These are phyloP conservation scores for Oscheius sp. DNA, from an alignment of 2,888 invertebrate species.

Conservation along the genomic window DNA sequence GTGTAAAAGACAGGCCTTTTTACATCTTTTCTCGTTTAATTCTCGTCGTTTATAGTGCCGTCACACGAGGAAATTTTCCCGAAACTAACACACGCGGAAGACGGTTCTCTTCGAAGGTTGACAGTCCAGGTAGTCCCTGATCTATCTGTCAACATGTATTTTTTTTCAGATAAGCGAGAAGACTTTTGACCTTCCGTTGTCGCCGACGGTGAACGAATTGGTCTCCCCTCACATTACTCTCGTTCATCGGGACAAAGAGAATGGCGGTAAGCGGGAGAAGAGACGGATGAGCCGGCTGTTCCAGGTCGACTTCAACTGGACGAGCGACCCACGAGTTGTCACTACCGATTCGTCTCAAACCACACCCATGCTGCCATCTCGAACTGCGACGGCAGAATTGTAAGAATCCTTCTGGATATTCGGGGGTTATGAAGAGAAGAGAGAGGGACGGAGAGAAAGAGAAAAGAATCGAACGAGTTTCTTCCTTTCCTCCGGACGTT, in stretches of 20 bases:
- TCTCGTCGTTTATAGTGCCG: slow-evolving; percentile 54
- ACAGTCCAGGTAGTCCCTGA: slow-evolving; percentile 36
- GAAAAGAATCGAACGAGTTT: slow-evolving; percentile 7
- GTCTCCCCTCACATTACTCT: slow-evolving; percentile 51
- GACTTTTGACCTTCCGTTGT: slow-evolving; percentile 19
- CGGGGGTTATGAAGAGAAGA: not conserved
- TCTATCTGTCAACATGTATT: not conserved
- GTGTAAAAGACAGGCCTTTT: not conserved
- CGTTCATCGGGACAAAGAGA: slow-evolving; percentile 51
- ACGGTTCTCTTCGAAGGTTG: slow-evolving; percentile 38
- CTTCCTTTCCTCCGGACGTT: not conserved
- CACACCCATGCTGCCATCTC: slow-evolving; percentile 64
- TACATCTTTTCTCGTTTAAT: not conserved
- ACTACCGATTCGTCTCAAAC: slow-evolving; percentile 63
- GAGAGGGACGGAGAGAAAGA: not conserved
- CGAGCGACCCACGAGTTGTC: slow-evolving; percentile 55
- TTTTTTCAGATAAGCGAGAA: slow-evolving; percentile 20
- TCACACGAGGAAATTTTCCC: slow-evolving; percentile 52
- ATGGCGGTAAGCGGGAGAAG: slow-evolving; percentile 42
- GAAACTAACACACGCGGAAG: slow-evolving; percentile 34
- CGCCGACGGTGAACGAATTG: slow-evolving; percentile 55
- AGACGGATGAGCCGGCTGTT: slow-evolving; percentile 7
- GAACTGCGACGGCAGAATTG: slow-evolving; percentile 66
- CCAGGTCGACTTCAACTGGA: slow-evolving; percentile 40
- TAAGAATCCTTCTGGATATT: slow-evolving; percentile 36